A percentile compares a stretch with the other conserved stretches of the same genome.
Conservation (phyloP, 2,113 vertebrate species). For the Jaculus jaculus region DNA sequence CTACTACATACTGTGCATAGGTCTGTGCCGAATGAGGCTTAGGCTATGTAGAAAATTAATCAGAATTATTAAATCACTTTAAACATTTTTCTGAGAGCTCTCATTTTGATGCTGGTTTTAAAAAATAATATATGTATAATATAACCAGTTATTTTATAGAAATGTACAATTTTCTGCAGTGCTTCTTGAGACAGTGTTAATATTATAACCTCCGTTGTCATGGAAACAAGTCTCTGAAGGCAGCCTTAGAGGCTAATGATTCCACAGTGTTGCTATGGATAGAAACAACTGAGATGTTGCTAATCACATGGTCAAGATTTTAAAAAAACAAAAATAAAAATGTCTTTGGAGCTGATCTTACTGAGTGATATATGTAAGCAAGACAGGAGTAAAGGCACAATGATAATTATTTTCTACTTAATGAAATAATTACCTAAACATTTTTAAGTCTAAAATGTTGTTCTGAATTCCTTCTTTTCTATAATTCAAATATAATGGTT, state of each 20-base stretch:
- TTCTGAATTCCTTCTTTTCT: slow-evolving; percentile 41
- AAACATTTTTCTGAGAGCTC: slow-evolving; percentile 41
- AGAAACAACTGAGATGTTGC: slow-evolving; percentile 80
- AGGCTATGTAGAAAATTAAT: slow-evolving; percentile 46
- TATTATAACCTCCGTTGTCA: slow-evolving; percentile 83
- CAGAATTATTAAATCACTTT: slow-evolving; percentile 35
- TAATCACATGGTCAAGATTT: slow-evolving; percentile 71
- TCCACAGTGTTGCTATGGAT: slow-evolving; percentile 85
- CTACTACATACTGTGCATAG: neutral
- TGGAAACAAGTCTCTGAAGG: slow-evolving; percentile 80
- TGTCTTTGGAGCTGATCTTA: slow-evolving; percentile 45
- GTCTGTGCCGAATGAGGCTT: neutral
- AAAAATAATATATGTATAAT: slow-evolving; percentile 25
- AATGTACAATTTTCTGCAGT: slow-evolving; percentile 68
- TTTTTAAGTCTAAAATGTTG: slow-evolving; percentile 55
- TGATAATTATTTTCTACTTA: slow-evolving; percentile 18
- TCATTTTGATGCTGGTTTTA: slow-evolving; percentile 8
- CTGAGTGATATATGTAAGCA: slow-evolving; percentile 47
- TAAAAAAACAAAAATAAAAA: neutral
- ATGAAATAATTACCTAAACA: slow-evolving; percentile 37
- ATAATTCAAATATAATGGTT: slow-evolving; percentile 31
- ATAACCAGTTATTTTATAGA: slow-evolving; percentile 53
- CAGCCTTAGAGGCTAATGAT: slow-evolving; percentile 82
- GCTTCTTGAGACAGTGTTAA: slow-evolving; percentile 72
- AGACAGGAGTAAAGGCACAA: neutral